Evolutionary conservation across 2,113 vertebrate genomes (phyloP).

Genomic region (Calidris pugnax): DNA sequence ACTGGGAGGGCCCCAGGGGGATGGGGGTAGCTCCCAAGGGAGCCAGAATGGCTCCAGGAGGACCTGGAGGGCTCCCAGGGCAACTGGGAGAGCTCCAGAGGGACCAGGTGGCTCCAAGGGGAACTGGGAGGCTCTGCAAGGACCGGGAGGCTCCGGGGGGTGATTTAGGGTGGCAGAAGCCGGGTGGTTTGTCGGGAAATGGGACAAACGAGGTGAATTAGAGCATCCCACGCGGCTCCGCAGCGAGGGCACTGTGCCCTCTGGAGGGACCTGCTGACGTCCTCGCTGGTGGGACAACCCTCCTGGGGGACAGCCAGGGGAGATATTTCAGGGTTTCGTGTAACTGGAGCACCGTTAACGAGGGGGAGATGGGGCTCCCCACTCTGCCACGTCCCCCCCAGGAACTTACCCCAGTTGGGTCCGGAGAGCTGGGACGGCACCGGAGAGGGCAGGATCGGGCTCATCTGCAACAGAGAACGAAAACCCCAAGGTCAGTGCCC

Average conservation of each 20-base stretch:
- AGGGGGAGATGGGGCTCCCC: background rate
- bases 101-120: too few species aligned
- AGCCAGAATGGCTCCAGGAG: too few species aligned
- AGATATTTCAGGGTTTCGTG: background rate
- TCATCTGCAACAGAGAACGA: constrained; percentile 75
- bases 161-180: background rate
- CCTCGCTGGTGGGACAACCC: background rate
- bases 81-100: too few species aligned
- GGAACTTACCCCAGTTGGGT: constrained; percentile 75
- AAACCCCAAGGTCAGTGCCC: constrained; percentile 21
- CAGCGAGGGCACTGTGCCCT: background rate
- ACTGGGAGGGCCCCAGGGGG: too few species aligned
- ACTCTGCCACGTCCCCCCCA: background rate
- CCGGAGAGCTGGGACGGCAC: constrained; percentile 67
- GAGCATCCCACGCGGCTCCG: background rate
- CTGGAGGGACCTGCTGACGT: background rate
- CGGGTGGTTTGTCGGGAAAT: background rate
- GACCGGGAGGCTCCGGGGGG: background rate
- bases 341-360: background rate
- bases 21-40: too few species aligned
- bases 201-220: background rate
- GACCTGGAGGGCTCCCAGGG: too few species aligned
- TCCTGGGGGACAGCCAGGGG: background rate
- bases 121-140: too few species aligned
- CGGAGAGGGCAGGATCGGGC: constrained; percentile 66